Conservation (phyloP, 2,797 vertebrate species). For the Pipistrellus nathusii region DNA sequence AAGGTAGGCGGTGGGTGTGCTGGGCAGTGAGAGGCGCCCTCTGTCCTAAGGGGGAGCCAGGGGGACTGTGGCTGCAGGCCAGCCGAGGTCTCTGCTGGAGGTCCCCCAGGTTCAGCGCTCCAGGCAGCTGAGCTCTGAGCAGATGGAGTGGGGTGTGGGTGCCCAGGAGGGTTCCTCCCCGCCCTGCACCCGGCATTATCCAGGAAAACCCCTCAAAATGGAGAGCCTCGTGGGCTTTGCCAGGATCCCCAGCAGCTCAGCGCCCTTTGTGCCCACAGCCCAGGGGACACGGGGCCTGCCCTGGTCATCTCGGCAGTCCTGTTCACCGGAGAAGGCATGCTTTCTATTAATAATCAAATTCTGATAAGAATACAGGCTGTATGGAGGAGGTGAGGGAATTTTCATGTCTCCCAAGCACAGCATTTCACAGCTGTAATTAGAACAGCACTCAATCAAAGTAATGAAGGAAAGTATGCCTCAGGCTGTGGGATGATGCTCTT, state of each 20-base stretch:
- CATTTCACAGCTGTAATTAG: conserved; percentile 71
- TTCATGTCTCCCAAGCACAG: not conserved
- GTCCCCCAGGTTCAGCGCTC: not conserved
- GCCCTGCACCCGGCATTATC: not conserved
- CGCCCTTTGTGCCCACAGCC: rapidly evolving
- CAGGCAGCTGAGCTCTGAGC: not conserved
- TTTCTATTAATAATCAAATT: not conserved
- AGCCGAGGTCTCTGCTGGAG: not conserved
- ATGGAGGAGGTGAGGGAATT: not conserved
- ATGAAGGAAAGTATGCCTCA: conserved; percentile 71
- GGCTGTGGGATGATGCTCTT: conserved; percentile 45
- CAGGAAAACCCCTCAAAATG: not conserved
- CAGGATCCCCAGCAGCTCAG: not conserved
- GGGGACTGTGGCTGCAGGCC: not conserved
- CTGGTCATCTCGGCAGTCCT: rapidly evolving
- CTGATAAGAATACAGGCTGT: conserved; percentile 55
- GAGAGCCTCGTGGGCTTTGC: not conserved
- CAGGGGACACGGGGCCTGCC: not conserved
- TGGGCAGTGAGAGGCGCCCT: not conserved
- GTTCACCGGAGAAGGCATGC: not conserved
- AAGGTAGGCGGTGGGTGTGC: no score
- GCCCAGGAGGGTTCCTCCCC: not conserved
- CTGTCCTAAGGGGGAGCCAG: rapidly evolving
- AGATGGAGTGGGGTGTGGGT: rapidly evolving
- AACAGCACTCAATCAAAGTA: conserved; percentile 35